Percentiles rank a stretch among this genome's conserved stretches.
phyloP scores from a whole-genome alignment of 2,888 invertebrate species.

The Synanthedon formicaeformis region DNA sequence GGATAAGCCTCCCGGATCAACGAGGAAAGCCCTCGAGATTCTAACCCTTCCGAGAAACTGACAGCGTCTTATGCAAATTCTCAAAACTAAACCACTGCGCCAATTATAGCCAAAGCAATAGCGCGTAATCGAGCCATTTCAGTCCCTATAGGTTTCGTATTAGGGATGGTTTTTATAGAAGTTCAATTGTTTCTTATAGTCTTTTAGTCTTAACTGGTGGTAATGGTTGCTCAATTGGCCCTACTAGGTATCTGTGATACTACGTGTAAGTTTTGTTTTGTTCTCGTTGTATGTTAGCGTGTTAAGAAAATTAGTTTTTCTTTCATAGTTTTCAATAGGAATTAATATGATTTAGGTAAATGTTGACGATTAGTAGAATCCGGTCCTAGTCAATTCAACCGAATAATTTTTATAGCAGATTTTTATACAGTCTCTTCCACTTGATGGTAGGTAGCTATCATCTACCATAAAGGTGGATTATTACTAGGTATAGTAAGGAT shows the following conservation, averaged over 20 bases:
- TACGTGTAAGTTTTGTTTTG: conserved; percentile 39
- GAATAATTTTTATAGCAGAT: too few species aligned
- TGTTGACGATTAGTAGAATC: too few species aligned
- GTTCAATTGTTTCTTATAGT: conserved; percentile 8
- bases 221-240: conserved; percentile 62
- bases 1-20: conserved; percentile 64
- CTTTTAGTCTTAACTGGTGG: conserved; percentile 14
- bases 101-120: conserved; percentile 2
- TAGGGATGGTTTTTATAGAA: conserved; percentile 13
- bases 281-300: conserved; percentile 14
- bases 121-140: too few species aligned
- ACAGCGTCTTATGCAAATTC: conserved; percentile 69
- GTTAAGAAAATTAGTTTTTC: not conserved
- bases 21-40: conserved; percentile 58
- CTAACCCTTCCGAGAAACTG: conserved; percentile 62
- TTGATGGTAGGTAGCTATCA: too few species aligned
- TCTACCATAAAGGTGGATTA: too few species aligned
- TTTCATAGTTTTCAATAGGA: too few species aligned
- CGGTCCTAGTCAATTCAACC: too few species aligned
- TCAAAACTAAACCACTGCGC: conserved; percentile 35
- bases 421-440: too few species aligned
- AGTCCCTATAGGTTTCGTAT: fast-evolving
- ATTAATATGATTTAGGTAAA: too few species aligned
- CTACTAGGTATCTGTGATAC: conserved; percentile 36
- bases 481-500: too few species aligned